Evolutionary conservation across 2,113 vertebrate species (phyloP), one percentile per base, ranked within the genome.

Genomic region (Seriola dumerili): DNA sequence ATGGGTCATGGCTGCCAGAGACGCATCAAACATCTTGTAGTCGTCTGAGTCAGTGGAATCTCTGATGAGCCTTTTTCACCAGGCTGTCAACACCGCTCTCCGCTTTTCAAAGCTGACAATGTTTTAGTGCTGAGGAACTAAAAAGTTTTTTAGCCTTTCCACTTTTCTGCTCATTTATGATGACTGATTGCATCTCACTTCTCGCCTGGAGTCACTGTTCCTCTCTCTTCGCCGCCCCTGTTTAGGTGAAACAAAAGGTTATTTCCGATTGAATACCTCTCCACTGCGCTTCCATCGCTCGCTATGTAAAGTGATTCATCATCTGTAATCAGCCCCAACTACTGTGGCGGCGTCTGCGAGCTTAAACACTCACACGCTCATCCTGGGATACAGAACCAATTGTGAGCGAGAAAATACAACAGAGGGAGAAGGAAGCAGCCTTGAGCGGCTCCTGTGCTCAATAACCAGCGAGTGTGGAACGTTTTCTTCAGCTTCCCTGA

Each of bases 1-100:
- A 87, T 91, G 89, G 92, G 90, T 91, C 89, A 90, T 2, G 83
- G 85, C 86, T 92, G 91, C 88, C 85, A 89, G 82, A 91, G 85
- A 84, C 13, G 50, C 88, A 78, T 90, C 89, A 90, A 81, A 88
- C 84, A 75, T 65, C 25, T 59, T 36, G 65, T 44, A 88, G 81
- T 75, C 68, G 70, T 89, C 84, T 86, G 89, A 91, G 65, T 90
- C 84, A 69, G 85, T 73, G 78, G 80, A 86, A 83, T 83, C 86
- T 92, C 89, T 88, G 78, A 90, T 90, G 89, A 86, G 76, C 84
- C 82, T 89, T 72, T 78, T 72, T 81, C 71, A 78, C 81, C 59
- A 23, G 10, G 76, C 87, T 84, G 85, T 80, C 85, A 90, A 83
- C 64, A 61, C 46, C 8, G 63, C 66, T 62, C 80, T 44, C 52